Percentiles rank a stretch among this genome's conserved stretches.
Evolutionary conservation across 2,113 vertebrate genomes (phyloP).

Genomic region (Xiphias gladius): DNA sequence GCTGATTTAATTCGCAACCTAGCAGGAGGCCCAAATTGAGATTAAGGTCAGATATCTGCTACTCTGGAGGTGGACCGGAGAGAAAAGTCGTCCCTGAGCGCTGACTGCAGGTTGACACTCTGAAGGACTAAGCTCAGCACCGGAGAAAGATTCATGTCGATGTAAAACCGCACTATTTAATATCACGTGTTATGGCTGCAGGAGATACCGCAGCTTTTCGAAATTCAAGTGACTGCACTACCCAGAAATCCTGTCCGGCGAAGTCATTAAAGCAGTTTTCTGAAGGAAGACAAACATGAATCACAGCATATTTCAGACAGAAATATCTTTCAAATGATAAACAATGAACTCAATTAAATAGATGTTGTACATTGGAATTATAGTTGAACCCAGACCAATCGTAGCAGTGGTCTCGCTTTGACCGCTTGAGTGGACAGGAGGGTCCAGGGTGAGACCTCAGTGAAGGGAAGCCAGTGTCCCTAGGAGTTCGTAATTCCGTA

Average conservation of each 20-base stretch:
- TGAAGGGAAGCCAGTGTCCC: no score
- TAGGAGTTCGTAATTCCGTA: no score
- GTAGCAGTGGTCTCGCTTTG: neutral
- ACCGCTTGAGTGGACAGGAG: neutral
- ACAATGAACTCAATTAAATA: neutral
- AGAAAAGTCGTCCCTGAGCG: slow-evolving; percentile 64
- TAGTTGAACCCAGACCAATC: neutral
- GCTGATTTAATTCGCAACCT: slow-evolving; percentile 73
- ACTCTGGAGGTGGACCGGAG: slow-evolving; percentile 54
- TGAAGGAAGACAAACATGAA: slow-evolving; percentile 3
- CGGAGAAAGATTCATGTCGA: slow-evolving; percentile 46
- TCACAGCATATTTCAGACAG: neutral
- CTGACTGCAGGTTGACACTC: slow-evolving; percentile 63
- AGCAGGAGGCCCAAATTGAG: slow-evolving; percentile 69
- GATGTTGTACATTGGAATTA: no score
- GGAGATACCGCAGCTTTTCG: slow-evolving; percentile 32
- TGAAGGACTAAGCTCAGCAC: slow-evolving; percentile 60
- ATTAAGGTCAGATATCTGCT: slow-evolving; percentile 74
- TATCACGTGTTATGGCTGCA: slow-evolving; percentile 41
- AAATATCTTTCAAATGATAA: neutral
- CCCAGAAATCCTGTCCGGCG: neutral
- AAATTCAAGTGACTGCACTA: slow-evolving; percentile 1
- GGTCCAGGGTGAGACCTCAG: neutral
- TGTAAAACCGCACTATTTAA: slow-evolving; percentile 25
- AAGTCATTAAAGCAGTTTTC: neutral